Conservation (phyloP, 1,140 invertebrate species). For the Ditylenchus dipsaci region DNA sequence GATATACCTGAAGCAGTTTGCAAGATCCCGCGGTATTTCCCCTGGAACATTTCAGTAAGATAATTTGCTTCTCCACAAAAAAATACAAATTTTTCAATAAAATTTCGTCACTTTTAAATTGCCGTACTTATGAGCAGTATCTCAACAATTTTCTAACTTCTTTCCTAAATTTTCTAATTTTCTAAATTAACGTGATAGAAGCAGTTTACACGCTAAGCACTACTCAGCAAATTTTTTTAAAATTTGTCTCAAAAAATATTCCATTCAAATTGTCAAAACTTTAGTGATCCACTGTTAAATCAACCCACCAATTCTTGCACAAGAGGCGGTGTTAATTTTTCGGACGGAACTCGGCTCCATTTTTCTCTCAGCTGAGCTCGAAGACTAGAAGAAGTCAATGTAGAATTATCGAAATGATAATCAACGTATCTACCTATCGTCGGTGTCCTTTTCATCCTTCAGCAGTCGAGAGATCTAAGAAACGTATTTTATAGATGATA, state of each 20-base stretch:
- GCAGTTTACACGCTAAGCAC: too few relatives aligned
- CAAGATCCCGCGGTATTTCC: slow-evolving; percentile 83
- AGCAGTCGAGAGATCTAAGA: slow-evolving; percentile 74
- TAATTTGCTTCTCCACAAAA: not conserved
- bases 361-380: slow-evolving; percentile 77
- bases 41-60: slow-evolving; percentile 31
- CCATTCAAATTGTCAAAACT: too few relatives aligned
- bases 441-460: slow-evolving; percentile 82
- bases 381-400: slow-evolving; percentile 67
- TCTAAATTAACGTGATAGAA: too few relatives aligned
- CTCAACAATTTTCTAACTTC: too few relatives aligned
- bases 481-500: not conserved
- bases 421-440: slow-evolving; percentile 70
- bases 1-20: slow-evolving; percentile 75
- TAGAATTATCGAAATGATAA: too few relatives aligned
- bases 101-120: too few relatives aligned
- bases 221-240: too few relatives aligned
- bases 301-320: slow-evolving; percentile 67
- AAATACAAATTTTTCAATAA: not conserved
- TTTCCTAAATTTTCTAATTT: too few relatives aligned
- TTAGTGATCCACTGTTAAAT: too few relatives aligned
- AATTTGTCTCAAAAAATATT: too few relatives aligned
- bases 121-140: too few relatives aligned
- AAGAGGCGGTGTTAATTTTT: slow-evolving; percentile 81
- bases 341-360: slow-evolving; percentile 84